These are phyloP conservation scores for Aleadryas rufinucha DNA, from an alignment of 2,113 vertebrate genomes.

Conservation along the genomic window DNA sequence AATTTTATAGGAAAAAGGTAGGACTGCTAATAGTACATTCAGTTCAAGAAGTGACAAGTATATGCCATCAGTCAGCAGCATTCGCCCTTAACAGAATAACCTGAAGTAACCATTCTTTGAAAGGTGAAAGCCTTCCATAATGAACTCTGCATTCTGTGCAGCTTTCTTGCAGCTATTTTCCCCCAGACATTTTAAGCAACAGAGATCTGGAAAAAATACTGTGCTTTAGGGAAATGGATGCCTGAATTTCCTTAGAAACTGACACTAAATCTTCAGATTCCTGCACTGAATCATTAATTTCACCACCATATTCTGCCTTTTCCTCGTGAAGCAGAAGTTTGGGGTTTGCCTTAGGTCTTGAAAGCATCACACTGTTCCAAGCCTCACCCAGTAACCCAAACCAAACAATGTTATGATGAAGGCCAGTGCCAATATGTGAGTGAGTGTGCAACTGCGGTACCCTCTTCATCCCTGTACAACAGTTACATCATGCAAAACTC, in stretches of 20 bases:
- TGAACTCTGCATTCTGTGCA: not conserved
- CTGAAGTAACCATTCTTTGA: not conserved
- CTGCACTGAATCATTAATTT: not conserved
- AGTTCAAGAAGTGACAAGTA: not conserved
- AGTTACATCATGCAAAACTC: not conserved
- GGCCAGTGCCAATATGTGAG: not conserved
- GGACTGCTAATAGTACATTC: not conserved
- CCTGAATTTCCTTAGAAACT: not conserved
- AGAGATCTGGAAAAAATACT: not conserved
- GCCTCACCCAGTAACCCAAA: not conserved
- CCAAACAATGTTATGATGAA: not conserved
- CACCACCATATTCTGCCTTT: not conserved
- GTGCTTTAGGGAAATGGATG: not conserved
- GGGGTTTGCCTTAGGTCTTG: not conserved
- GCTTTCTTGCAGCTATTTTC: not conserved
- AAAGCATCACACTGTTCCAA: not conserved
- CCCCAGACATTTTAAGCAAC: not conserved
- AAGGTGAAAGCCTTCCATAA: not conserved
- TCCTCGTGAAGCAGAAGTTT: not conserved
- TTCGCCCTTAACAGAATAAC: not conserved
- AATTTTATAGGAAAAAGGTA: not conserved
- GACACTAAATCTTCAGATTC: not conserved
- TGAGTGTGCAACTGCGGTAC: not conserved
- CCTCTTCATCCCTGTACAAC: not conserved
- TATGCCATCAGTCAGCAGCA: not conserved